phyloP scores from a whole-genome alignment of 2,113 vertebrate genomes.

The Pantherophis guttatus region DNA sequence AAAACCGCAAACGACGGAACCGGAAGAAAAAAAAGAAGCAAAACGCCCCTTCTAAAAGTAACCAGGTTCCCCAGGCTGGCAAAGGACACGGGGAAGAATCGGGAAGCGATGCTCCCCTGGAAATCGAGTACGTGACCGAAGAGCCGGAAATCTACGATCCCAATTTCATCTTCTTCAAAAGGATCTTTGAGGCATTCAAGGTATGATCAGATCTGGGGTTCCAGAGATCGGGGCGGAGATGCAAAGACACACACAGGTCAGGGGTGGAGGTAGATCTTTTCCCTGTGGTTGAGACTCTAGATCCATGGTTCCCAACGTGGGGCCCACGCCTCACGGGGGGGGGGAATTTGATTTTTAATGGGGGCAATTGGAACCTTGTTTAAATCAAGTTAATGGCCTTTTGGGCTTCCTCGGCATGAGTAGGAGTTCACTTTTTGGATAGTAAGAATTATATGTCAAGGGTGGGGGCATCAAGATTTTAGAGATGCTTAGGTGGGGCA shows the following conservation, averaged over 20 bases:
- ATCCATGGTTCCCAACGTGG: too few species aligned
- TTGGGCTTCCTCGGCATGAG: too few species aligned
- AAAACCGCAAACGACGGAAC: constrained; percentile 85
- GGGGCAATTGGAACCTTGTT: too few species aligned
- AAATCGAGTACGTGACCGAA: constrained; percentile 88
- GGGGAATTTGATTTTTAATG: too few species aligned
- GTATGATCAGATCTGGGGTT: constrained; percentile 50
- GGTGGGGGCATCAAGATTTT: too few species aligned
- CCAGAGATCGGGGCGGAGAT: fast-evolving
- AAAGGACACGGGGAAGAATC: constrained; percentile 62
- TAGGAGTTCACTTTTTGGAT: too few species aligned
- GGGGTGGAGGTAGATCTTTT: too few species aligned
- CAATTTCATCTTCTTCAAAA: constrained; percentile 91
- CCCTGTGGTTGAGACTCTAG: too few species aligned
- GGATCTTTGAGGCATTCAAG: constrained; percentile 92
- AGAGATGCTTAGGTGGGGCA: too few species aligned
- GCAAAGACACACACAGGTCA: background rate
- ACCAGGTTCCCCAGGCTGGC: constrained; percentile 34
- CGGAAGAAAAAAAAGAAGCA: constrained; percentile 82
- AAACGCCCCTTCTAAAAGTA: constrained; percentile 32
- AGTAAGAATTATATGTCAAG: too few species aligned
- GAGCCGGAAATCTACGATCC: constrained; percentile 90
- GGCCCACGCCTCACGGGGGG: too few species aligned
- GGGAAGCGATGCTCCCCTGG: constrained; percentile 69
- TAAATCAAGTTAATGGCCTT: too few species aligned